Evolutionary conservation across 1,140 invertebrate genomes (phyloP), one percentile per base, ranked within the genome.

Genomic region (Prorops nasuta): DNA sequence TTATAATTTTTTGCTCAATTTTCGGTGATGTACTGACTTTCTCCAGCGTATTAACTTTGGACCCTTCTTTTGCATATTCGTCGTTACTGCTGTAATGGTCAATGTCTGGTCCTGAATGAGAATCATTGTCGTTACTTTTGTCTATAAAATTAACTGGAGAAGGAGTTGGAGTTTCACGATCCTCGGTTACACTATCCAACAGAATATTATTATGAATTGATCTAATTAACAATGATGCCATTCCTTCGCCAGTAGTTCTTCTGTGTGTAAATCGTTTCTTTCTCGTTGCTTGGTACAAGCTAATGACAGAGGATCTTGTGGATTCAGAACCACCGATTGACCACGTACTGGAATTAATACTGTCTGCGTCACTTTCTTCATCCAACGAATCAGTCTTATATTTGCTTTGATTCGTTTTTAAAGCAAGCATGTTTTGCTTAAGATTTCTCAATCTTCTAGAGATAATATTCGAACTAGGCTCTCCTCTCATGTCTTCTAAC

Each of bases 221-320:
- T 50, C 82, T 74, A 1, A 85, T 85, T 16, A 87, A 66, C 44
- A 85, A 76, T 8, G 84, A 81, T 2, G 83, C 83, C 78, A 86
- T 85, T 2, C 77, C 72, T 59, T 84, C 80, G 46, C 78, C 81
- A 38, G 71, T 64, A 7, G 71, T 72, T 57, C 83, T 83, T n/a
- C 77, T 74, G 44, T 83, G 80, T 21, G 71, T 78, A 3, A 76
- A 70, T 37, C 75, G 78, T 54, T 80, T 82, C 12, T 66, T 62
- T 39, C 44, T 66, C 14, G 63, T 49, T 14, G 48, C 51, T 12
- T 64, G 46, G 1, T 56, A 46, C 7, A 67, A 16, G 19, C 70
- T 63, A 1, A 47, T 14, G 1, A 62, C 22, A 0, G 67, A 60
- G 1, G 52, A 54, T 15, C 48, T 42, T 3, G 51, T 36, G 0